A percentile compares a stretch with the other conserved stretches of the same genome.
Evolutionary conservation across 1,140 invertebrate species (phyloP).

Genomic region (Holcopasites calliopsidis): DNA sequence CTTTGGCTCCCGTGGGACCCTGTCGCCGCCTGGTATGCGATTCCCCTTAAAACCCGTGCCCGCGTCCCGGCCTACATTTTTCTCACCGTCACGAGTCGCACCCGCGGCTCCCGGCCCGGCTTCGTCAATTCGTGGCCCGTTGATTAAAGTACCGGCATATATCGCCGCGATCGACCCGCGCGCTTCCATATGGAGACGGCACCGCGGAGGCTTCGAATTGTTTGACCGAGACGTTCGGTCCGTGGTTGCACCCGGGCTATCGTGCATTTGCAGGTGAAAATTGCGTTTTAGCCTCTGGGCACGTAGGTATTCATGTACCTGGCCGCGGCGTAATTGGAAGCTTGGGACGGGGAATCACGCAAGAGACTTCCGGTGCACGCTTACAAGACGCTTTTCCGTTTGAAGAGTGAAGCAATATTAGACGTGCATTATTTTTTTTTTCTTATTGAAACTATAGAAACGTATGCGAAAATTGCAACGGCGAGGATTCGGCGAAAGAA

Average conservation of each 20-base stretch:
- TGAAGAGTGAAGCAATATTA: neutral
- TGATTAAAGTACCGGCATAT: constrained; percentile 15
- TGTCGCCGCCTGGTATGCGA: constrained; percentile 55
- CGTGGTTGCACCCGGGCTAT: neutral
- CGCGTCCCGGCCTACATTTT: constrained; percentile 48
- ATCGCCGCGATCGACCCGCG: constrained; percentile 4
- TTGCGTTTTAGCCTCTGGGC: too few relatives aligned
- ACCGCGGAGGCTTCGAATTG: neutral
- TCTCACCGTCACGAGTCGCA: neutral
- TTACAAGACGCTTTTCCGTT: too few relatives aligned
- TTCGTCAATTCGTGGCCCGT: constrained; percentile 6
- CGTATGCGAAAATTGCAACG: too few relatives aligned
- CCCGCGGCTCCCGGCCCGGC: neutral
- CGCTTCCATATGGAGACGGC: constrained; percentile 40
- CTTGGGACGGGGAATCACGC: constrained; percentile 1
- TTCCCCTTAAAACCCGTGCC: constrained; percentile 36
- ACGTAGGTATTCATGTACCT: too few relatives aligned
- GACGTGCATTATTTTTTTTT: neutral
- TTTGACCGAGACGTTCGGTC: neutral
- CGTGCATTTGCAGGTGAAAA: too few relatives aligned
- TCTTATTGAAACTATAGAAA: too few relatives aligned
- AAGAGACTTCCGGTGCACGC: neutral
- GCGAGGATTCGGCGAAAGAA: neutral
- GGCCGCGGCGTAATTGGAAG: constrained; percentile 18
- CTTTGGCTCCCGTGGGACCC: constrained; percentile 62